Base-by-base conservation (phyloP, 35 echinoderm and acorn worm genomes). In the Eucidaris tribuloides region DNA sequence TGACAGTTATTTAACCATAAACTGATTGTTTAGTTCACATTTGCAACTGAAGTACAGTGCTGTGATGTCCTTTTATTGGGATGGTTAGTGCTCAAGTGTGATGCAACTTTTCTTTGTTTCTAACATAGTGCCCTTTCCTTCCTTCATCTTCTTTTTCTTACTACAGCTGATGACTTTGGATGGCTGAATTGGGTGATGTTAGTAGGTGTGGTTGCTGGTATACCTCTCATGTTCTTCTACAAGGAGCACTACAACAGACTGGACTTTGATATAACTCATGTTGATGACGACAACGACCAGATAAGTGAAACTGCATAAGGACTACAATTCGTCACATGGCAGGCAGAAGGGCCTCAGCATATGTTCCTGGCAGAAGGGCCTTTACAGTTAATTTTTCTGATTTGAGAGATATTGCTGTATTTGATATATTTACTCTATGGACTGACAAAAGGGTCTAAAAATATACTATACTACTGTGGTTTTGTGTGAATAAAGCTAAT, bases 121-220 rank as follows among this genome's bases (percentile, higher is more conserved):
- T 5, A 24, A 25, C 1, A 49, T 40, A 15, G 19, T 39, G 19
- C n/a, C 39, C 49, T 45, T 42, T 23, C 49, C 34, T 65, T 84
- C 20, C 50, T 63, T 59, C 22, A 33, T 42, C 22, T 3, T 39
- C 35, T 22, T 82, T 41, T 38, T 31, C 35, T 82, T 18, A 50
- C 18, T 82, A 4, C 62, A 65, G 33, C 22, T 87, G 17, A 45
- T 90, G 87, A 80, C 28, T 79, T 81, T 60, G 46, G 35, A 11
- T 92, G 90, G 90, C 79, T 92, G 90, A 92, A 71, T 52, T 92
- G 84, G 84, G 41, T 85, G 2, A 86, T 92, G 78, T 65, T 92
- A 17, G 90, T 76, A 14, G 34, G 83, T 19, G 62, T 92, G 4
- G 36, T 70, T 9, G 60, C 87, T 20, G 61, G 85, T n/a, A 27